Conservation (phyloP, 35 echinoderm and acorn worm species). For the Hemicentrotus pulcherrimus region DNA sequence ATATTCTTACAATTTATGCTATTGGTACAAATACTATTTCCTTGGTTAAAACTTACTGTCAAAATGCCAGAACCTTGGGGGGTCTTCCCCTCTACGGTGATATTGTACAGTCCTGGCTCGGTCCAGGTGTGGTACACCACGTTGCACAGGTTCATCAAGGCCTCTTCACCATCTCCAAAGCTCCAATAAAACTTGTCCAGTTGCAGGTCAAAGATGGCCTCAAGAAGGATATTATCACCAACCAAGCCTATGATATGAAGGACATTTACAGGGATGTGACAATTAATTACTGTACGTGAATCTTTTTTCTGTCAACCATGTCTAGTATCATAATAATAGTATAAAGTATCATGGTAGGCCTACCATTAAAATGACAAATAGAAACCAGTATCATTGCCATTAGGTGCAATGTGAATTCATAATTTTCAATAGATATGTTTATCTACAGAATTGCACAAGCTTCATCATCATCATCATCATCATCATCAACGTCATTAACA, state of each 20-base stretch:
- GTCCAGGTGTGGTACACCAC: slow-evolving; percentile 13
- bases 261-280: neutral
- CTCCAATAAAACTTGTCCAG: neutral
- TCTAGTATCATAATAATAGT: too few relatives aligned
- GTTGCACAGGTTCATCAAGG: neutral
- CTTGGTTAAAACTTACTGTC: neutral
- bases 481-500: too few relatives aligned
- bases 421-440: too few relatives aligned
- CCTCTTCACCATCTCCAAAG: neutral
- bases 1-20: neutral
- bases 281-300: too few relatives aligned
- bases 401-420: too few relatives aligned
- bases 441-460: too few relatives aligned
- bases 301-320: too few relatives aligned
- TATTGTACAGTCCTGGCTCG: slow-evolving; percentile 13
- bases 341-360: too few relatives aligned
- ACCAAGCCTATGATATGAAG: neutral
- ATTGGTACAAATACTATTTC: neutral
- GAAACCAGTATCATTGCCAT: too few relatives aligned
- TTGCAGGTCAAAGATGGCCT: slow-evolving; percentile 5
- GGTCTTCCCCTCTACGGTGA: slow-evolving; percentile 10
- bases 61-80: neutral
- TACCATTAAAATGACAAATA: too few relatives aligned
- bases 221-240: slow-evolving; percentile 16
- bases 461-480: too few relatives aligned